Base-by-base conservation (phyloP, 2,888 invertebrate species). In the Lasius fuliginosus region DNA sequence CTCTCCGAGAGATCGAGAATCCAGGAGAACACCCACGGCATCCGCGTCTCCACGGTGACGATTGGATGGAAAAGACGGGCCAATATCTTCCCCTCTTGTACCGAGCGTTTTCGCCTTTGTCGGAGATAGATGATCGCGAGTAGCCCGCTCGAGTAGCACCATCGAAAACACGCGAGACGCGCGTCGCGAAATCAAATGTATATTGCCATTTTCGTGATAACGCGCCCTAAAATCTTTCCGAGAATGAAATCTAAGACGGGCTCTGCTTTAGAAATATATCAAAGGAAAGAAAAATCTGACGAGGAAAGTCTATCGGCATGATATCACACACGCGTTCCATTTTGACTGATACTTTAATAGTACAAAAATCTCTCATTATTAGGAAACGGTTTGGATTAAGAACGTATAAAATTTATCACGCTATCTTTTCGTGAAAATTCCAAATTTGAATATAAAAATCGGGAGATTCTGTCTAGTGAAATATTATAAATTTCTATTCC, bases 1-100 rank as follows among this genome's bases (percentile, higher is more conserved):
- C 82, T 85, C 73, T 42, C 58, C 65, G 5, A 23, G 75, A 75
- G 85, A 85, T 83, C 85, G 84, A 79, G 84, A 68, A 82, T 73
- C 53, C 84, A 62, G 68, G 68, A 89, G 88, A 91, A 90, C 90
- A 85, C 87, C 88, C 89, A 86, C 86, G 87, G 75, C 84, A 27
- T 58, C 82, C 87, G 91, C 92, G 93, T 94, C 92, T 92, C 93
- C 93, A 93, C 91, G 92, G 93, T 92, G 92, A 94, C 92, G 93
- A 86, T 85, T 85, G 74, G 86, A 84, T 88, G 88, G 86, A 86
- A 85, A 90, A 88, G 85, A 87, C 86, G 81, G 71, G 76, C 82
- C 76, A 82, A 82, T 73, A 82, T 75, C 76, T 75, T 75, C 68
- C 83, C 62, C 73, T 82, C 85, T 82, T 77, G 79, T 58, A 27